Conservation (phyloP, 2,113 vertebrate genomes). For the Leptobrachium leishanense region DNA sequence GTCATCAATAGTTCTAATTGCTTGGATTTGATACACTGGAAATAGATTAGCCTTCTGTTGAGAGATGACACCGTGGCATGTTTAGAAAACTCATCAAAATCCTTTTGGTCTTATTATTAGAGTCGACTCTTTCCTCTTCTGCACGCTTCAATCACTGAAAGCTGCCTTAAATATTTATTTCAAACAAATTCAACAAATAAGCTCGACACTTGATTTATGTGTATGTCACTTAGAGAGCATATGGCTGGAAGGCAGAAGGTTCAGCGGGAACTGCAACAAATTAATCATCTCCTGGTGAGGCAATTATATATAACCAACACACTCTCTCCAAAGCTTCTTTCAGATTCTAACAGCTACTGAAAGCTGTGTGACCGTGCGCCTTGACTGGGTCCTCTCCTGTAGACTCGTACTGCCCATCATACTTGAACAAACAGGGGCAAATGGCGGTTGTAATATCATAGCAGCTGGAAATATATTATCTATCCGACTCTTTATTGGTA, state of each 20-base stretch:
- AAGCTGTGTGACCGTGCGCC: not conserved
- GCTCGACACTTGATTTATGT: constrained; percentile 45
- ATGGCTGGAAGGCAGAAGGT: constrained; percentile 44
- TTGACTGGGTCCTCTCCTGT: not conserved
- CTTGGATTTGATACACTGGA: not conserved
- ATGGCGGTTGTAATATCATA: not conserved
- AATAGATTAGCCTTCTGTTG: constrained; percentile 18
- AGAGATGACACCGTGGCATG: constrained; percentile 1
- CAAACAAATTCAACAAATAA: constrained; percentile 41
- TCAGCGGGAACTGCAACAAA: constrained; percentile 42
- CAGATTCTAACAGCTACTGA: constrained; percentile 16
- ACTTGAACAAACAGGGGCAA: not conserved
- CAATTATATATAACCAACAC: constrained; percentile 48
- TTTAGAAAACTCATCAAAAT: constrained; percentile 27
- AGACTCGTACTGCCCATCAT: not conserved
- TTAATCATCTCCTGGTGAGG: constrained; percentile 50
- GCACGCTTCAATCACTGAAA: constrained; percentile 35
- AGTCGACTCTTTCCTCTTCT: constrained; percentile 19
- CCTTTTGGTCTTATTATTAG: constrained; percentile 42
- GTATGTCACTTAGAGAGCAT: constrained; percentile 45
- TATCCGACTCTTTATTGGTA: not conserved
- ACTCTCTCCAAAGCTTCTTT: constrained; percentile 23
- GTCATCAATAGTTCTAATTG: constrained; percentile 13
- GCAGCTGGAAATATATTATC: not conserved
- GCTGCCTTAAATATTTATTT: constrained; percentile 43